Base-by-base conservation (phyloP, 2,113 vertebrate species). In the Cyanocitta stelleri region DNA sequence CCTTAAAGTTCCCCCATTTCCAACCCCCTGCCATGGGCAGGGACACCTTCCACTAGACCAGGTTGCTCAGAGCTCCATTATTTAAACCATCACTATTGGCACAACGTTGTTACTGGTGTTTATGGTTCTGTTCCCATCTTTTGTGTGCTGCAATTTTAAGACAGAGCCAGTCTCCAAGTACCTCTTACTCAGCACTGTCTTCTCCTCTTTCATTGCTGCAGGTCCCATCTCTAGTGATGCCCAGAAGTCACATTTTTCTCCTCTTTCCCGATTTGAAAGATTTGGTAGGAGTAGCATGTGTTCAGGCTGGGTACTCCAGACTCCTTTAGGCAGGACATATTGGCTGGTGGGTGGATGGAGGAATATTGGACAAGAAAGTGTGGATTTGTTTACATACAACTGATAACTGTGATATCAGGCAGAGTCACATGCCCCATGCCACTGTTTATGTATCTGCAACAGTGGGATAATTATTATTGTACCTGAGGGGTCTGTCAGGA, bases 31-130 rank as follows among this genome's bases (percentile, higher is more conserved):
- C 33, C 48, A 24, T 29, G 19, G 64, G 9, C 54, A 61, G 33
- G 54, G 43, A 12, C 37, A 52, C 2, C 12, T 20, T 18, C 17
- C 30, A 16, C 29, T 20, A 3, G 2, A 4, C n/a, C 71, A 62
- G 30, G 8, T 5, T 48, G 11, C 63, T 69, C 41, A 62, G 41
- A 55, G 30, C 48, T 41, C n/a, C 21, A 1, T 35, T 26, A 3
- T 35, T 75, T 41, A 39, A 71, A 12, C 35, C 13, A 4, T 29
- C 5, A 2, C 19, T 24, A 4, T 3, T 46, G 26, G 39, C 22
- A 59, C 63, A 17, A 2, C 1, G 0, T 22, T n/a, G 13, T 32
- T 33, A 13, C 23, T 26, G 49, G 5, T 3, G 16, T 14, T 35
- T 1, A 2, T 29, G 56, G 46, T 8, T 24, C 41, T 10, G 17